Conservation (phyloP, 2,113 vertebrate genomes). For the Rostratula benghalensis region DNA sequence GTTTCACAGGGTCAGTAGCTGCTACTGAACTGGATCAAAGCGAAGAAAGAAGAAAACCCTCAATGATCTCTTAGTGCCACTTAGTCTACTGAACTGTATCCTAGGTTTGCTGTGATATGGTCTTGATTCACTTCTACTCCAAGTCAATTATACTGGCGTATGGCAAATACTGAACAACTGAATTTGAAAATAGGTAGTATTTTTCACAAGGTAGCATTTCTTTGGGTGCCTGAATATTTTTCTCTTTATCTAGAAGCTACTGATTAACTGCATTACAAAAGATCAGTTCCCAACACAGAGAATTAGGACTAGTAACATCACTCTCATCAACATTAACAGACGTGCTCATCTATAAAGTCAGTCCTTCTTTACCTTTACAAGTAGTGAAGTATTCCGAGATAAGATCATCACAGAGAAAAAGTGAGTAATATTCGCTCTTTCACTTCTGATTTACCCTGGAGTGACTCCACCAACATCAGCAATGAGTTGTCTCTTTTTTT, state of each 20-base stretch:
- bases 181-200: neutral
- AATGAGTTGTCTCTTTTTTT: neutral
- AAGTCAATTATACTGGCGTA: neutral
- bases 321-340: conserved; percentile 50
- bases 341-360: conserved; percentile 42
- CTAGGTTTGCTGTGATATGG: neutral
- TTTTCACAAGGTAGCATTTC: neutral
- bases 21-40: neutral
- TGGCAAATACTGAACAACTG: neutral
- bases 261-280: conserved; percentile 45
- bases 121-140: neutral
- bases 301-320: conserved; percentile 19
- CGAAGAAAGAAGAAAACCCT: neutral
- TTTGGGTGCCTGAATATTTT: neutral
- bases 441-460: neutral
- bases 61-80: neutral
- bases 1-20: neutral
- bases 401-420: conserved; percentile 25
- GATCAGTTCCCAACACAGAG: conserved; percentile 36
- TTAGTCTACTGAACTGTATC: neutral
- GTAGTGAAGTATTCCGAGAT: conserved; percentile 32
- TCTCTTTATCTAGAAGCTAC: conserved; percentile 9
- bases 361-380: conserved; percentile 43
- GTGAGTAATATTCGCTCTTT: conserved; percentile 1
- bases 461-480: neutral